Percentiles rank a stretch among this genome's conserved stretches.
phyloP scores from a whole-genome alignment of 2,113 vertebrate species.

The Ramphastos sulfuratus region DNA sequence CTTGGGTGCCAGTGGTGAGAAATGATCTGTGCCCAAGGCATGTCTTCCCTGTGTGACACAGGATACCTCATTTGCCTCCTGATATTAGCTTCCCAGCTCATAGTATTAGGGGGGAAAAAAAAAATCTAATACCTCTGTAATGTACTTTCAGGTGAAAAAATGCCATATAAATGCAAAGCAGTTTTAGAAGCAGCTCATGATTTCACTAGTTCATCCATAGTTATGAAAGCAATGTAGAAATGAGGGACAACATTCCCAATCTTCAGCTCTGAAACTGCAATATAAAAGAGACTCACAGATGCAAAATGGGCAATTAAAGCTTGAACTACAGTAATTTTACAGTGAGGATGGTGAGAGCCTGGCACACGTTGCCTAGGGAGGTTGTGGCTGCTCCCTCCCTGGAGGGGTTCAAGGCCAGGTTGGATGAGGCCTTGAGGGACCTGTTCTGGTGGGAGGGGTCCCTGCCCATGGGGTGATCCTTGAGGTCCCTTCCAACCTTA shows the following conservation, averaged over 20 bases:
- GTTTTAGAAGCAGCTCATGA: conserved; percentile 24
- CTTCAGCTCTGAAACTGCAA: not conserved
- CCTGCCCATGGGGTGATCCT: no score
- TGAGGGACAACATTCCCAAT: not conserved
- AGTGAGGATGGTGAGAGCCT: not conserved
- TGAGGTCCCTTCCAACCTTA: no score
- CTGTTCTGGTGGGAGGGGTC: no score
- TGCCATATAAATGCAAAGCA: conserved; percentile 58
- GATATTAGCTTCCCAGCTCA: not conserved
- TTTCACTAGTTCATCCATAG: conserved; percentile 48
- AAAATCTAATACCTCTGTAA: not conserved
- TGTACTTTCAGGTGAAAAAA: conserved; percentile 40
- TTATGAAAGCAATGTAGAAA: conserved; percentile 37
- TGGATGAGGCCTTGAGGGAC: no score
- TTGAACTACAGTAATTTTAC: conserved; percentile 23
- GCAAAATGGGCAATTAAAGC: conserved; percentile 36
- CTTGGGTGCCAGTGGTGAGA: not conserved
- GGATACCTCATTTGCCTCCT: not conserved
- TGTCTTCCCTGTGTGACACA: not conserved
- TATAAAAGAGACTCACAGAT: conserved; percentile 7
- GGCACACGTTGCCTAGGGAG: no score
- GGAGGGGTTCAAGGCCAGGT: no score
- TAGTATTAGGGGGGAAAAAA: not conserved
- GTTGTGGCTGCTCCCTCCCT: no score
- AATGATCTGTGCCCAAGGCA: not conserved